phyloP scores from a whole-genome alignment of 2,888 invertebrate genomes.

The Timema cristinae region DNA sequence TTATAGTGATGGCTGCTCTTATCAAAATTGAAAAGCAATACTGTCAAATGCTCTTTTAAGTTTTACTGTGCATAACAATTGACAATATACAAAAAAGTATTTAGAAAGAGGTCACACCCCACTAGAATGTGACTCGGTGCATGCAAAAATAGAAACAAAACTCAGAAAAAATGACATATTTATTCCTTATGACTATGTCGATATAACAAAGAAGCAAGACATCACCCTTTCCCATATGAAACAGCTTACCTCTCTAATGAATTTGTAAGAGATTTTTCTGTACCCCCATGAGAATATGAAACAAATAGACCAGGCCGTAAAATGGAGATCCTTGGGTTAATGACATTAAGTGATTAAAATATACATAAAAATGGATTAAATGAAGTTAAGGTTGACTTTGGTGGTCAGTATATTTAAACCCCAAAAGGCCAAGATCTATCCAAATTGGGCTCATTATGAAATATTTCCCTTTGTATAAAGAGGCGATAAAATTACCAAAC shows the following conservation, averaged over 20 bases:
- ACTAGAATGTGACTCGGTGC: background rate
- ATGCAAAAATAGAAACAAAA: background rate
- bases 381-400: constrained; percentile 4
- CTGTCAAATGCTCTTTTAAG: constrained; percentile 1
- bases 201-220: background rate
- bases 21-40: background rate
- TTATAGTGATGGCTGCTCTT: background rate
- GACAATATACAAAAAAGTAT: background rate
- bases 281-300: background rate
- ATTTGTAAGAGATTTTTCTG: background rate
- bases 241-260: background rate
- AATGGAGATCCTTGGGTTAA: too few relatives aligned
- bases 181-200: constrained; percentile 3
- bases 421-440: background rate
- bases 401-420: background rate
- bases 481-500: background rate
- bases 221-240: background rate
- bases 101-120: background rate
- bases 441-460: background rate
- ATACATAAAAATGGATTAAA: background rate
- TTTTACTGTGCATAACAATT: background rate
- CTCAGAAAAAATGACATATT: background rate
- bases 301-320: background rate
- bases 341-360: background rate
- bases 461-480: background rate